A percentile compares a stretch with the other conserved stretches of the same genome.
Evolutionary conservation across 2,888 invertebrate genomes (phyloP).

Genomic region (Amblyjoppa proteus): DNA sequence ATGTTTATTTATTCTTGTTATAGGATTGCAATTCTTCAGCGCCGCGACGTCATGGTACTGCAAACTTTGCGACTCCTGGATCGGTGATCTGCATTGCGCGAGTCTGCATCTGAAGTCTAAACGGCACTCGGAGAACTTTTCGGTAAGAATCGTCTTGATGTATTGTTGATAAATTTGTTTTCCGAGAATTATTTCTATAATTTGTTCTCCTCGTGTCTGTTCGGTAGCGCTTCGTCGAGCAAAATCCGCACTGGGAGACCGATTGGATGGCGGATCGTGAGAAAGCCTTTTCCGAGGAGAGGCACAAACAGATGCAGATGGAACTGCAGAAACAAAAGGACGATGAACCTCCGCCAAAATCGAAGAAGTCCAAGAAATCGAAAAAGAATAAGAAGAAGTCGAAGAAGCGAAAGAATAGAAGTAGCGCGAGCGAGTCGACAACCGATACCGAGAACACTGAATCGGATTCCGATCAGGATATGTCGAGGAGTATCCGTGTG

Average conservation of each 20-base stretch:
- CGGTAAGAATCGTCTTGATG: slow-evolving; percentile 87
- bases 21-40: slow-evolving; percentile 95
- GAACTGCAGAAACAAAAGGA: slow-evolving; percentile 87
- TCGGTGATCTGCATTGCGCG: slow-evolving; percentile 95
- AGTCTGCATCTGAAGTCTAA: slow-evolving; percentile 94
- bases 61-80: slow-evolving; percentile 94
- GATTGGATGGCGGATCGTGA: slow-evolving; percentile 94
- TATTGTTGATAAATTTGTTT: neutral
- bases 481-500: slow-evolving; percentile 88
- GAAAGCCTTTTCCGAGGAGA: slow-evolving; percentile 86
- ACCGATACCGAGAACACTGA: slow-evolving; percentile 85
- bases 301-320: slow-evolving; percentile 83
- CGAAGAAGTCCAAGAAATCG: slow-evolving; percentile 88
- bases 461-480: slow-evolving; percentile 85
- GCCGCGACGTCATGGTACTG: slow-evolving; percentile 96
- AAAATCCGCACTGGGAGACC: slow-evolving; percentile 95
- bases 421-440: slow-evolving; percentile 82
- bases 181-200: neutral
- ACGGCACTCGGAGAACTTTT: slow-evolving; percentile 92
- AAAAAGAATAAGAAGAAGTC: slow-evolving; percentile 87
- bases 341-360: slow-evolving; percentile 85
- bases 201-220: slow-evolving; percentile 6
- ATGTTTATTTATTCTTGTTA: slow-evolving; percentile 76
- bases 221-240: slow-evolving; percentile 91
- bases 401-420: slow-evolving; percentile 85